Evolutionary conservation across 2,797 vertebrate genomes (phyloP).

Genomic region (Crenuchus spilurus): DNA sequence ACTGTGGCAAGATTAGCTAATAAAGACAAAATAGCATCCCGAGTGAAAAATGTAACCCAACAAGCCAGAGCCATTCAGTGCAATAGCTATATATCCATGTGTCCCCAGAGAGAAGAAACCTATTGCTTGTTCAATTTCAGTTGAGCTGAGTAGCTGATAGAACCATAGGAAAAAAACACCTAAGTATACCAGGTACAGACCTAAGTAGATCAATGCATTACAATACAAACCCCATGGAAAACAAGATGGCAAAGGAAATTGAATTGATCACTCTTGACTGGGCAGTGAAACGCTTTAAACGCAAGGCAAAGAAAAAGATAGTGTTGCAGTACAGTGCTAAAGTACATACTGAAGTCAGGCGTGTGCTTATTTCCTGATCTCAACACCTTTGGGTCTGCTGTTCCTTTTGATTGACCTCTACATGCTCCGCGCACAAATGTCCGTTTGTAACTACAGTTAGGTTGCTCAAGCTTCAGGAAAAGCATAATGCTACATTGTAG

Average conservation of each 20-base stretch:
- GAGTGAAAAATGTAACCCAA: conserved; percentile 11
- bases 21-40: conserved; percentile 14
- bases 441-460: too few relatives aligned
- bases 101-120: conserved; percentile 22
- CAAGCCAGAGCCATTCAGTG: neutral
- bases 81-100: conserved; percentile 6
- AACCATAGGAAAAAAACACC: neutral
- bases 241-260: conserved; percentile 12
- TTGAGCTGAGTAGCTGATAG: conserved; percentile 12
- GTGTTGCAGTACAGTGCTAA: neutral
- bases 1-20: conserved; percentile 5
- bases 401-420: too few relatives aligned
- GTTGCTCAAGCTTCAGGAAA: too few relatives aligned
- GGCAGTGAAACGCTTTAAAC: neutral
- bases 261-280: neutral
- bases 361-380: too few relatives aligned
- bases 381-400: too few relatives aligned
- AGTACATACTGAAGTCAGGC: too few relatives aligned
- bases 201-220: conserved; percentile 27
- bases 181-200: conserved; percentile 13
- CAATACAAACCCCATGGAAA: neutral
- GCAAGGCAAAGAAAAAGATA: conserved; percentile 5
- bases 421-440: too few relatives aligned
- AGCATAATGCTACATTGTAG: too few relatives aligned
- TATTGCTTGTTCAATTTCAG: conserved; percentile 17